Evolutionary conservation across 1,140 invertebrate species (phyloP).

Genomic region (Ooceraea biroi): DNA sequence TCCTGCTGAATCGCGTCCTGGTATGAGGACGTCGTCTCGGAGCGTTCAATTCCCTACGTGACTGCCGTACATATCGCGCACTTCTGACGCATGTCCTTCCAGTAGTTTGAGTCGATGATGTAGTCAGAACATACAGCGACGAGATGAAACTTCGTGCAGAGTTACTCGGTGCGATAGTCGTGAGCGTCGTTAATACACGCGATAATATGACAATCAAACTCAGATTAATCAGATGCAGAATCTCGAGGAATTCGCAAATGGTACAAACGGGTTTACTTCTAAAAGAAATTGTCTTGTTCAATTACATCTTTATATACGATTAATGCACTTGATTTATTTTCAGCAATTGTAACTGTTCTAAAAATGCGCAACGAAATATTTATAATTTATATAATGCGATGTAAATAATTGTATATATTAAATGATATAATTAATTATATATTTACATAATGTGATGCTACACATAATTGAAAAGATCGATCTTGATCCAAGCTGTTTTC

Average conservation of each 20-base stretch:
- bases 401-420: too few relatives aligned
- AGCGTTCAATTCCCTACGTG: conserved; percentile 61
- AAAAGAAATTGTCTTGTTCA: not conserved
- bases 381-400: too few relatives aligned
- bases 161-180: conserved; percentile 43
- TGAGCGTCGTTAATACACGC: conserved; percentile 50
- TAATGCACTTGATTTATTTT: too few relatives aligned
- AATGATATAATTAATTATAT: too few relatives aligned
- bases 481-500: not conserved
- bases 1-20: conserved; percentile 46
- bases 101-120: conserved; percentile 70
- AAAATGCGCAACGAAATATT: too few relatives aligned
- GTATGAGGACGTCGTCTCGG: conserved; percentile 40
- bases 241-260: not conserved
- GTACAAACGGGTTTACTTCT: not conserved
- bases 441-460: too few relatives aligned
- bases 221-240: conserved; percentile 13
- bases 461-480: too few relatives aligned
- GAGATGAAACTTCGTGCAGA: conserved; percentile 55
- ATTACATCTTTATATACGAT: too few relatives aligned
- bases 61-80: conserved; percentile 53
- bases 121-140: conserved; percentile 44
- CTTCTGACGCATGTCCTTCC: conserved; percentile 67
- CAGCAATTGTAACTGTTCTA: too few relatives aligned
- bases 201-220: conserved; percentile 32